Conservation (phyloP, 2,113 vertebrate species). For the Perognathus longimembris region DNA sequence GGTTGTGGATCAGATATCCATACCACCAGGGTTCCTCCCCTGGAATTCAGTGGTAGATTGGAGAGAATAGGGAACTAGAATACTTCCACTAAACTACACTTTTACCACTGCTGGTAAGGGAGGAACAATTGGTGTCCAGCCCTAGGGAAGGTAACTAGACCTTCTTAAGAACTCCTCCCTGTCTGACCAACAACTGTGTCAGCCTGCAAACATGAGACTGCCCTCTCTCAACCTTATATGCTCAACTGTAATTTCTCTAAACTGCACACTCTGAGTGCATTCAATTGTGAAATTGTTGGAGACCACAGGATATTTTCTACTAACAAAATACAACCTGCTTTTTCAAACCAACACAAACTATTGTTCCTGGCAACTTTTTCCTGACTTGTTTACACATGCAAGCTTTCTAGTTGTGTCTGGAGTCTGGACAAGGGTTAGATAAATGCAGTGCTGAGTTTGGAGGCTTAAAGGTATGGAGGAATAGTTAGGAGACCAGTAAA, state of each 20-base stretch:
- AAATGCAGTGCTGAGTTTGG: neutral
- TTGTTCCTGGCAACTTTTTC: neutral
- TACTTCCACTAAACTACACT: neutral
- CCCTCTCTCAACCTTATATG: neutral
- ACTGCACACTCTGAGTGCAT: neutral
- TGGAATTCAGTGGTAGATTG: neutral
- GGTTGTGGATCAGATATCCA: neutral
- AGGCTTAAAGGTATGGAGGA: neutral
- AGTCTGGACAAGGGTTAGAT: neutral
- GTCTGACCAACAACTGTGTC: neutral
- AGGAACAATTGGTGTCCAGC: neutral
- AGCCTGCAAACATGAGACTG: neutral
- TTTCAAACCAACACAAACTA: neutral
- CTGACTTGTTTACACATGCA: neutral
- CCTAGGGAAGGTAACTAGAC: neutral
- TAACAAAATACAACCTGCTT: neutral
- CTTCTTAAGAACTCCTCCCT: neutral
- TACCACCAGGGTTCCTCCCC: neutral
- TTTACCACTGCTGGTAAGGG: neutral
- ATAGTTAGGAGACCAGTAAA: neutral
- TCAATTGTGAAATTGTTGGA: neutral
- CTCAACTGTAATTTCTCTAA: neutral
- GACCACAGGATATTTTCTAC: neutral
- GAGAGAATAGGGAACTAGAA: constrained; percentile 2
- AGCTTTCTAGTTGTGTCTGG: neutral